Evolutionary conservation across 2,888 invertebrate genomes (phyloP), one percentile per base, ranked within the genome.

Genomic region (Digitonthophagus gazella): DNA sequence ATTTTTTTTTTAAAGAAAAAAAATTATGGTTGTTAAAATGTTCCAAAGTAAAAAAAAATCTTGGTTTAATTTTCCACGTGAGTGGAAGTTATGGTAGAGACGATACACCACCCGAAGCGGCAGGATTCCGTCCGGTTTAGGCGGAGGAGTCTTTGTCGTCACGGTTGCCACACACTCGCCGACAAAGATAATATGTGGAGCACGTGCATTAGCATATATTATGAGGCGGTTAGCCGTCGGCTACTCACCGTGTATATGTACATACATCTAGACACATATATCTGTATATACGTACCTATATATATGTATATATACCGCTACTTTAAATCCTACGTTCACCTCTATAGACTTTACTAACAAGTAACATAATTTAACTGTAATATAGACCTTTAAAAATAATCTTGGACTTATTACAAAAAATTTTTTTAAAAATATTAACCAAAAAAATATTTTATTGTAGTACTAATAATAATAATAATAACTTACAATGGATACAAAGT

Each of bases 121-220:
- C 18, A 16, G 61, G 20, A 61, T 61, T 61, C 61, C 19, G 16
- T n/a, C 18, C 11, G 28, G 28, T 14, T 61, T 16, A 14, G 20
- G 61, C 19, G 61, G 61, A 61, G 61, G 67, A 56, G 61, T 67
- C 58, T 58, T 16, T 22, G 67, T 14, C 67, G 28, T 67, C 44
- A 58, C 58, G 57, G 22, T 64, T 44, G 28, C 28, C 28, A 65
- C 65, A n/a, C n/a, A 67, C 44, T 74, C 76, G 77, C 81, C 81
- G 81, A 81, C 81, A 81, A 81, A 81, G 80, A 77, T 81, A 80
- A 81, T 81, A 81, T 81, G 80, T 81, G 78, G 81, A 81, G 80
- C 81, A 81, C 81, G 80, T 81, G 80, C 76, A 81, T 81, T 81
- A 80, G 78, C 81, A 81, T 81, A 81, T 77, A 81, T 81, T 80